phyloP scores from a whole-genome alignment of 2,113 vertebrate species.

The Nerophis lumbriciformis region DNA sequence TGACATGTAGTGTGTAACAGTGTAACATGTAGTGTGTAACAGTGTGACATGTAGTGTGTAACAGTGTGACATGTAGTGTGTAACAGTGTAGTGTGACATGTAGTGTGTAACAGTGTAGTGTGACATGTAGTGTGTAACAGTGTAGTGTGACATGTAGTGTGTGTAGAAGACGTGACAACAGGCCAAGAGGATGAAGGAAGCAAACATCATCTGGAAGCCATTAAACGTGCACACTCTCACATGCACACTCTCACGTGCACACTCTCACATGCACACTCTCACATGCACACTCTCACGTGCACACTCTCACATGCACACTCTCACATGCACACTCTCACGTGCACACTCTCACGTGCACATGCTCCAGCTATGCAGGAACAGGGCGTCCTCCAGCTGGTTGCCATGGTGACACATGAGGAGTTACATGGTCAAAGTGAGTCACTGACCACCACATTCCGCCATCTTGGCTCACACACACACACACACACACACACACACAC shows the following conservation, averaged over 20 bases:
- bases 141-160: background rate
- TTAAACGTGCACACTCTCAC: conserved; percentile 43
- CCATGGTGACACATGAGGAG: conserved; percentile 8
- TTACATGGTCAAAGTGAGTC: conserved; percentile 8
- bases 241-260: conserved; percentile 47
- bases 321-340: too few relatives aligned
- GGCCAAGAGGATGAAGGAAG: conserved; percentile 24
- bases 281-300: too few relatives aligned
- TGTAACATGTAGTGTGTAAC: too few relatives aligned
- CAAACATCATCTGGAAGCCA: conserved; percentile 75
- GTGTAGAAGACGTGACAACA: conserved; percentile 2
- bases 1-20: too few relatives aligned
- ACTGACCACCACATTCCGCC: background rate
- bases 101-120: too few relatives aligned
- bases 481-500: too few relatives aligned
- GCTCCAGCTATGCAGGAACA: conserved; percentile 64
- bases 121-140: conserved; percentile 1
- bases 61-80: too few relatives aligned
- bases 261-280: too few relatives aligned
- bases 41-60: too few relatives aligned
- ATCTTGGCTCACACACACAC: background rate
- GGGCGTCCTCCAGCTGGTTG: conserved; percentile 51
- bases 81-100: too few relatives aligned
- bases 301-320: conserved; percentile 53
- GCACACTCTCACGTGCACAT: conserved; percentile 51